Evolutionary conservation across 2,888 invertebrate species (phyloP), one percentile per base, ranked within the genome.

Genomic region (Amphipoea oculea): DNA sequence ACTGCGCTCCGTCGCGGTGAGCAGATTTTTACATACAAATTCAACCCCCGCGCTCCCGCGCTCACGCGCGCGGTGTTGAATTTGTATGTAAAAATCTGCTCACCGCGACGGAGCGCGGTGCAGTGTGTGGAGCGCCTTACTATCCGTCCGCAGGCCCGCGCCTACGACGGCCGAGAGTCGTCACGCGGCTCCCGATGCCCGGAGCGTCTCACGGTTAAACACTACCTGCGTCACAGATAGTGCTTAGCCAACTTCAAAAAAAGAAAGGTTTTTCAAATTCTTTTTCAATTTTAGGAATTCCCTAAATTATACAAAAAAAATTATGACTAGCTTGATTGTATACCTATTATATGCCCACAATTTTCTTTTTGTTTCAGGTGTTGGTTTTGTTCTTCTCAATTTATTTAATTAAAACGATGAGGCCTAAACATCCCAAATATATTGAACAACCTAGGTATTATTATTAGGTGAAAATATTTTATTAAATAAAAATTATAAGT

Each of bases 281-380:
- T 42, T 57, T 51, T 69, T 29, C 68, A 45, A 20, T 60, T 71
- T 57, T 29, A 17, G 17, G n/a, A 45, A 20, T 29, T 6, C 23
- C 11, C 20, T 23, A 17, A 5, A 54, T 54, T 6, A 51, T 5
- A 4, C 2, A 51, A 51, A 51, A 51, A 51, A 51, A 17, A 5
- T 11, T 11, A 45, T 6, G 23, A 5, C 20, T 17, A n/a, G 1
- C 4, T 73, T 54, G 14, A n/a, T 40, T 12, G 17, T 45, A 48
- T 5, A 48, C 11, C 1, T 12, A 0, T 0, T 54, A 9, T 2
- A 51, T n/a, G 20, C 17, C 12, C 20, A 29, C 1, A 12, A 51
- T n/a, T 42, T 74, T 42, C 7, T 60, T 63, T 74, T 68, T 79
- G 0, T 51, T 84, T 62, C 85, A 84, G 85, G 11, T 81, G 54